Conservation (phyloP, 2,888 invertebrate genomes). For the Callimorpha dominula region DNA sequence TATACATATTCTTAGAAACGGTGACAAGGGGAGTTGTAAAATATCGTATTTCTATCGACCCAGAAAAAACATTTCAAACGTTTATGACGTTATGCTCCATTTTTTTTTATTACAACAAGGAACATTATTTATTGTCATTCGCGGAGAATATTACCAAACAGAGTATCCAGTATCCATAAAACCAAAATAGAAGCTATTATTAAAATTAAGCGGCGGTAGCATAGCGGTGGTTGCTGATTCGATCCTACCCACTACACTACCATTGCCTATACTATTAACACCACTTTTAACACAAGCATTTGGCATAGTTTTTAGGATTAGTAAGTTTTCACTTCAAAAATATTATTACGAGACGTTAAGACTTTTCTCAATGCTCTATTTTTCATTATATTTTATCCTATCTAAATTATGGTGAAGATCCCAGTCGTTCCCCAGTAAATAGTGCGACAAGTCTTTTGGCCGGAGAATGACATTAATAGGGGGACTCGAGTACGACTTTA, state of each 20-base stretch:
- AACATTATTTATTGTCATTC: constrained; percentile 27
- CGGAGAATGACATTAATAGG: constrained; percentile 12
- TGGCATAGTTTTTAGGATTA: too few species aligned
- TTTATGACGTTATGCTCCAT: constrained; percentile 21
- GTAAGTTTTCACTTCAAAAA: too few species aligned
- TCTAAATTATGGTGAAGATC: too few species aligned
- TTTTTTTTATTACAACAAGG: constrained; percentile 26
- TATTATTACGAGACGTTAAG: too few species aligned
- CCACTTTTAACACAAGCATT: too few species aligned
- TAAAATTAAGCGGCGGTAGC: not conserved
- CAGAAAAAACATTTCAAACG: not conserved
- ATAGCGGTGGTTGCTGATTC: too few species aligned
- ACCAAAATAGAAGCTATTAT: constrained; percentile 26
- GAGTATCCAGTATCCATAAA: constrained; percentile 20
- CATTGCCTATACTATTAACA: too few species aligned
- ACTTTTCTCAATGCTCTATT: too few species aligned
- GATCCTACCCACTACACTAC: too few species aligned
- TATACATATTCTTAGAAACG: not conserved
- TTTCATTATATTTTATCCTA: too few species aligned
- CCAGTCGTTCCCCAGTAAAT: too few species aligned
- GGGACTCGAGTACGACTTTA: not conserved
- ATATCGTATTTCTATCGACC: not conserved
- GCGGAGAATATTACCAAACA: constrained; percentile 14
- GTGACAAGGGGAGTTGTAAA: not conserved
- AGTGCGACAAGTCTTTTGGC: not conserved